Evolutionary conservation across 2,888 invertebrate genomes (phyloP).

Genomic region (Eristalis tenax): DNA sequence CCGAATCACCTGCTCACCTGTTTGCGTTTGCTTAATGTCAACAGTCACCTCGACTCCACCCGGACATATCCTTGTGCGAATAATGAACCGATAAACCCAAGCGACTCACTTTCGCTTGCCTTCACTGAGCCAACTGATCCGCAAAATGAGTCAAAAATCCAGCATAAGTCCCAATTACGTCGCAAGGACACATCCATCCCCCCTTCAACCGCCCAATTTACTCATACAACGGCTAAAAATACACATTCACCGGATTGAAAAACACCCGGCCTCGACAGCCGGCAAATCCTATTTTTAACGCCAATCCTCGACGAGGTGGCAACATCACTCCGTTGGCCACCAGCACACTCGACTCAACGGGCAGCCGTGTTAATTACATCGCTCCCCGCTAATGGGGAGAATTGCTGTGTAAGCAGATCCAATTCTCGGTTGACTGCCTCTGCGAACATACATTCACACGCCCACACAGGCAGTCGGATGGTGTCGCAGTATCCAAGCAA

Average conservation of each 20-base stretch:
- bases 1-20: too few relatives aligned
- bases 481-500: conserved; percentile 7
- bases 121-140: background rate
- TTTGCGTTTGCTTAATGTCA: too few relatives aligned
- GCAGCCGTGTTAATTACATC: conserved; percentile 5
- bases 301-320: background rate
- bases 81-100: background rate
- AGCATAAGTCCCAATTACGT: background rate
- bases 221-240: background rate
- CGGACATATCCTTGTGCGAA: too few relatives aligned
- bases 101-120: too few relatives aligned
- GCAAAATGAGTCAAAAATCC: background rate
- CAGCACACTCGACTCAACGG: background rate
- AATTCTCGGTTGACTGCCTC: background rate
- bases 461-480: background rate
- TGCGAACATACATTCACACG: background rate
- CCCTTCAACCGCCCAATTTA: background rate
- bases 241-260: too few relatives aligned
- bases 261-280: background rate
- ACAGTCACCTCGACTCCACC: too few relatives aligned
- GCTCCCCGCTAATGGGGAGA: background rate
- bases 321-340: background rate
- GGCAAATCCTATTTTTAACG: background rate
- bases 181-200: background rate
- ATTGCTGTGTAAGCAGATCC: conserved; percentile 5